Evolutionary conservation across 2,113 vertebrate species (phyloP).

Genomic region (Struthidea cinerea): DNA sequence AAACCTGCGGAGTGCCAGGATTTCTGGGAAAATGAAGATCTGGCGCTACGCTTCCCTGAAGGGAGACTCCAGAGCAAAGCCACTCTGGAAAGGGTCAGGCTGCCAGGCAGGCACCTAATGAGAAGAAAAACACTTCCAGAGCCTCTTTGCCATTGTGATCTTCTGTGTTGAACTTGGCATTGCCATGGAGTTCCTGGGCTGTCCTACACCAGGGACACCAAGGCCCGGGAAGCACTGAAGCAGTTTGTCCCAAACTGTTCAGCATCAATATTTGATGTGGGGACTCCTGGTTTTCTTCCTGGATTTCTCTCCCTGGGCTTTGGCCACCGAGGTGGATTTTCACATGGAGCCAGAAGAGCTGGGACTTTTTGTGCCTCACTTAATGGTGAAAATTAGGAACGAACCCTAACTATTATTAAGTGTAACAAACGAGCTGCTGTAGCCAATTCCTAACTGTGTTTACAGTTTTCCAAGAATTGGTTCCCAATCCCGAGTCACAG

Average conservation of each 20-base stretch:
- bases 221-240: neutral
- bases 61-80: neutral
- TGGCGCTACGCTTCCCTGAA: neutral
- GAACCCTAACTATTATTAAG: neutral
- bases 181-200: neutral
- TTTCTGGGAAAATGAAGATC: neutral
- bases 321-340: neutral
- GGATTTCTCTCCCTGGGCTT: neutral
- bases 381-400: neutral
- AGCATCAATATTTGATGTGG: neutral
- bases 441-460: neutral
- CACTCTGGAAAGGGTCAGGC: neutral
- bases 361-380: neutral
- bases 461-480: neutral
- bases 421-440: neutral
- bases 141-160: neutral
- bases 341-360: neutral
- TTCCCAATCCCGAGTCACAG: neutral
- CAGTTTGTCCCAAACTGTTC: neutral
- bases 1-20: neutral
- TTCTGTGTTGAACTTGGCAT: constrained; percentile 28
- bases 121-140: neutral
- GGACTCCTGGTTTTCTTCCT: neutral
- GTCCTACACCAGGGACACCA: neutral
- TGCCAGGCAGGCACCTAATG: neutral